Evolutionary conservation across 2,797 vertebrate genomes (phyloP).

Genomic region (Bucorvus abyssinicus): DNA sequence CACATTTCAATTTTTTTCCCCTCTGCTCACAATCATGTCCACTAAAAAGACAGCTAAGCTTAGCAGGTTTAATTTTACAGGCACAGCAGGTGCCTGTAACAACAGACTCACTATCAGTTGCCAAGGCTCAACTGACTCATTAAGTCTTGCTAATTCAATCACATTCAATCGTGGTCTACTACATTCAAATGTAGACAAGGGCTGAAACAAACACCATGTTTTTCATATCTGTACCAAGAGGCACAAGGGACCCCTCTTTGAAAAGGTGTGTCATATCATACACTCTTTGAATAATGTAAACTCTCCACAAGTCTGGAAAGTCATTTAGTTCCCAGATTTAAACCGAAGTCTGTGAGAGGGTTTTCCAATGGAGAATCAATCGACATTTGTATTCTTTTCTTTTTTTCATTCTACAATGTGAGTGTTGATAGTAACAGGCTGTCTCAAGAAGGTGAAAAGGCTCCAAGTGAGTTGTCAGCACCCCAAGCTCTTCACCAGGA

Average conservation of each 20-base stretch:
- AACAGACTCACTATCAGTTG: no score
- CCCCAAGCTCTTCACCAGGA: neutral
- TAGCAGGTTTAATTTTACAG: no score
- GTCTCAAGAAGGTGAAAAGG: neutral
- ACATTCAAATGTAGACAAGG: no score
- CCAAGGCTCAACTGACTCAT: no score
- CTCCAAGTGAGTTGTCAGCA: neutral
- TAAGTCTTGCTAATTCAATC: no score
- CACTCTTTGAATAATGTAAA: neutral
- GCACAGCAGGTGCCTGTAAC: no score
- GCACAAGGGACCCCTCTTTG: neutral
- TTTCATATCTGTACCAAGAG: neutral
- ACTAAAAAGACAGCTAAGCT: no score
- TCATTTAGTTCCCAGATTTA: neutral
- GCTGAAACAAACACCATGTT: neutral
- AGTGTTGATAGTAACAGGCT: neutral
- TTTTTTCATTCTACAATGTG: neutral
- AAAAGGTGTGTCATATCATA: neutral
- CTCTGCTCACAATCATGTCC: no score
- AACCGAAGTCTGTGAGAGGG: fast-evolving
- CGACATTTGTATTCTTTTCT: neutral
- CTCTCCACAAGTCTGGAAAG: neutral
- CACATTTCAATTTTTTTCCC: no score
- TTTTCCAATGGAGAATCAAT: neutral
- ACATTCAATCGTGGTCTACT: no score